phyloP scores from a whole-genome alignment of 2,113 vertebrate species.

The Tamias sibiricus region DNA sequence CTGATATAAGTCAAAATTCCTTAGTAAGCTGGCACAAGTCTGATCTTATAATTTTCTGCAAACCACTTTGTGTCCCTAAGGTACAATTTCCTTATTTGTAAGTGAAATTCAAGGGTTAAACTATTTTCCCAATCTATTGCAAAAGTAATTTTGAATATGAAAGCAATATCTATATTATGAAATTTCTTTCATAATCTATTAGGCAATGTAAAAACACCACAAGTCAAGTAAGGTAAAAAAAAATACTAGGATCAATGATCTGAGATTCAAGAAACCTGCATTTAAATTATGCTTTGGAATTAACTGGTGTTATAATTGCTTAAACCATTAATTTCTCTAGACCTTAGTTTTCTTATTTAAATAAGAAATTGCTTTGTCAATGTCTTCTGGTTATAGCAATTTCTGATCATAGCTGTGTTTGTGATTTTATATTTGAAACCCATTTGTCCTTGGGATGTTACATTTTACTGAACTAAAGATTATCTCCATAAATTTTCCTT shows the following conservation, averaged over 20 bases:
- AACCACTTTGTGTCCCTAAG: background rate
- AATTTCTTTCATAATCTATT: background rate
- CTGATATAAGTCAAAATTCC: background rate
- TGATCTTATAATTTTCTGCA: background rate
- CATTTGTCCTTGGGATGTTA: background rate
- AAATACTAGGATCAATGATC: background rate
- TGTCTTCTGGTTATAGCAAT: background rate
- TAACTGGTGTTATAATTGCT: background rate
- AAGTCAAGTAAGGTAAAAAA: background rate
- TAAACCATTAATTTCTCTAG: background rate
- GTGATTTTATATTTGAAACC: constrained; percentile 43
- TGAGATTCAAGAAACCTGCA: background rate
- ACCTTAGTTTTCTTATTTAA: constrained; percentile 18
- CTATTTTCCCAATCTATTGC: background rate
- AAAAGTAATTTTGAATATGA: background rate
- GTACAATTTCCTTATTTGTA: background rate
- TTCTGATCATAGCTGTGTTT: background rate
- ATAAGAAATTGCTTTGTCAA: background rate
- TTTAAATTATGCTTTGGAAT: background rate
- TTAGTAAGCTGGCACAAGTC: background rate
- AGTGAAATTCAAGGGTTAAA: background rate
- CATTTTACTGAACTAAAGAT: background rate
- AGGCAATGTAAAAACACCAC: background rate
- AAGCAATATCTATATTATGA: background rate
- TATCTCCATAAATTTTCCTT: background rate